phyloP scores from a whole-genome alignment of 2,888 invertebrate species.

The Diploptera punctata region DNA sequence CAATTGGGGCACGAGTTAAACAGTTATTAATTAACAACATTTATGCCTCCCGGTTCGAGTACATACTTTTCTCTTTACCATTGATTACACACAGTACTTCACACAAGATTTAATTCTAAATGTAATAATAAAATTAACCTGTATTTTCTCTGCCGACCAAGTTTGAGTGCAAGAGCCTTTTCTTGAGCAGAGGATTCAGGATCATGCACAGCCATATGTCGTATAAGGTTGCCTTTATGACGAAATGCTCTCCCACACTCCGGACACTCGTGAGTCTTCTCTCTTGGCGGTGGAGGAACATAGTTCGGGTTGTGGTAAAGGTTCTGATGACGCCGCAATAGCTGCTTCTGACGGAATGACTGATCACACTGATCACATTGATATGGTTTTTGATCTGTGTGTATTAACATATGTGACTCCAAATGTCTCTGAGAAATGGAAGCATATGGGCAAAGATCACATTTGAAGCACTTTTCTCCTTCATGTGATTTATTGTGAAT shows the following conservation, averaged over 20 bases:
- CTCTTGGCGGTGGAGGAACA: slow-evolving; percentile 84
- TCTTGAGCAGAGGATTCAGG: slow-evolving; percentile 80
- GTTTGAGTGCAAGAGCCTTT: slow-evolving; percentile 75
- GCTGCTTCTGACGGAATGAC: slow-evolving; percentile 83
- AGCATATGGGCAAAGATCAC: slow-evolving; percentile 92
- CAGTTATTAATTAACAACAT: too few species aligned
- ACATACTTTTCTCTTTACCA: too few species aligned
- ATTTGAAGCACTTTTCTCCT: slow-evolving; percentile 96
- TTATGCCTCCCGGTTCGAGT: too few species aligned
- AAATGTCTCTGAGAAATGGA: slow-evolving; percentile 91
- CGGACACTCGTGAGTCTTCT: slow-evolving; percentile 89
- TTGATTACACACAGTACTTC: too few species aligned
- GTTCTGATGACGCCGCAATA: slow-evolving; percentile 89
- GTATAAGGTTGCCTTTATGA: slow-evolving; percentile 91
- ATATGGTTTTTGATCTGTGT: slow-evolving; percentile 94
- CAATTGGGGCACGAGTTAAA: too few species aligned
- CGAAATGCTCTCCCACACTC: slow-evolving; percentile 66
- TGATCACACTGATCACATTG: slow-evolving; percentile 86
- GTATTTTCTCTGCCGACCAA: slow-evolving; percentile 81
- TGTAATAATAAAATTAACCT: too few species aligned
- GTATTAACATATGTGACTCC: slow-evolving; percentile 93
- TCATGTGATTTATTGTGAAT: slow-evolving; percentile 87
- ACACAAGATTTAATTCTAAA: too few species aligned
- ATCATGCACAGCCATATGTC: slow-evolving; percentile 92
- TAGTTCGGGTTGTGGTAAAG: slow-evolving; percentile 92